phyloP scores from a whole-genome alignment of 2,113 vertebrate species.

The Engystomops pustulosus region DNA sequence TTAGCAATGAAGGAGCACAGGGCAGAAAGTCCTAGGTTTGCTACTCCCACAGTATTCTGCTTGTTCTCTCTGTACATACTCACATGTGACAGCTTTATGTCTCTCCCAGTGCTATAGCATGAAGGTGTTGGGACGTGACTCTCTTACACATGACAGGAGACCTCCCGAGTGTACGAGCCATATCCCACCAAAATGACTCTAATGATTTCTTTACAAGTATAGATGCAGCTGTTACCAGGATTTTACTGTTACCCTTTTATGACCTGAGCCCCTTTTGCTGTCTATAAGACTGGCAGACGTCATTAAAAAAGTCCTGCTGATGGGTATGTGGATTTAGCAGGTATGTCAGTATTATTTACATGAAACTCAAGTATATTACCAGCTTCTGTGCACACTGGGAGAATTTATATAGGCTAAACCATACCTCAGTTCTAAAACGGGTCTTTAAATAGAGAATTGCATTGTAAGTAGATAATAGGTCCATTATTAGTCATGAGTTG shows the following conservation, averaged over 20 bases:
- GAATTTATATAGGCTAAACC: not conserved
- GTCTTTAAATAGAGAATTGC: too few species aligned
- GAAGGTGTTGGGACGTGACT: constrained; percentile 34
- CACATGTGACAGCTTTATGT: constrained; percentile 43
- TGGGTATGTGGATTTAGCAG: not conserved
- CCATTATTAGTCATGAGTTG: too few species aligned
- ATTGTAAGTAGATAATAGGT: too few species aligned
- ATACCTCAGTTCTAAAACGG: not conserved
- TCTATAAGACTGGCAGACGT: not conserved
- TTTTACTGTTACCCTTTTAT: constrained; percentile 44
- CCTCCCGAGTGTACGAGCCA: constrained; percentile 10
- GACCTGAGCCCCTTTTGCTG: constrained; percentile 20
- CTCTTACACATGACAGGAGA: constrained; percentile 25
- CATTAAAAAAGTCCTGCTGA: not conserved
- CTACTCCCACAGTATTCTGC: not conserved
- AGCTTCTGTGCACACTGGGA: not conserved
- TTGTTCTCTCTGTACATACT: constrained; percentile 5
- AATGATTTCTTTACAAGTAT: constrained; percentile 44
- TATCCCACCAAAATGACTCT: constrained; percentile 16
- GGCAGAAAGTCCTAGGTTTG: not conserved
- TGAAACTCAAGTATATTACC: not conserved
- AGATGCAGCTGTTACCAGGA: constrained; percentile 42
- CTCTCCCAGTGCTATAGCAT: not conserved
- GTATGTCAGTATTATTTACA: not conserved
- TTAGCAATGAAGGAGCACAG: not conserved